phyloP scores from a whole-genome alignment of 1,140 invertebrate species.

The Drosophila obscura region DNA sequence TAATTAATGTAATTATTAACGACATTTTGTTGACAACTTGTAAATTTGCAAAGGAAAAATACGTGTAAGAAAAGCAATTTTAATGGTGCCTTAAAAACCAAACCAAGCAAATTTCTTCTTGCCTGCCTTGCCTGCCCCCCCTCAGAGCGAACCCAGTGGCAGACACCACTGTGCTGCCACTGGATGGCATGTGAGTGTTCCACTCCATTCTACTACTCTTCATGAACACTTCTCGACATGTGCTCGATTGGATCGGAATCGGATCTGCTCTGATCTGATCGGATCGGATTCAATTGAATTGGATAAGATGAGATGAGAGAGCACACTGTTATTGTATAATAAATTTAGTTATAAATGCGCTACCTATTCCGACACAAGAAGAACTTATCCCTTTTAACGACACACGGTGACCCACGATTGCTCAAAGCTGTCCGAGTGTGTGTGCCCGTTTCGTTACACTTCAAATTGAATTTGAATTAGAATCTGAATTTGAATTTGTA shows the following conservation, averaged over 20 bases:
- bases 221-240: constrained; percentile 15
- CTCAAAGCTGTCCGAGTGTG: constrained; percentile 69
- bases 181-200: constrained; percentile 68
- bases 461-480: constrained; percentile 11
- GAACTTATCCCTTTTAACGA: constrained; percentile 76
- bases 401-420: constrained; percentile 59
- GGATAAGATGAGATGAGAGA: too few species aligned
- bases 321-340: constrained; percentile 4
- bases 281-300: neutral
- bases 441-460: constrained; percentile 74
- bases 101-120: constrained; percentile 79
- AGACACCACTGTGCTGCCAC: constrained; percentile 1
- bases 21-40: constrained; percentile 78
- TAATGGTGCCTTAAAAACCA: constrained; percentile 84
- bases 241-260: constrained; percentile 1
- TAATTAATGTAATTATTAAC: constrained; percentile 63
- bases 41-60: constrained; percentile 83
- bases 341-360: constrained; percentile 35
- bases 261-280: constrained; percentile 11
- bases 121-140: constrained; percentile 50
- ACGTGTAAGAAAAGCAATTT: constrained; percentile 84
- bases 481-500: constrained; percentile 1
- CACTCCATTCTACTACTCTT: constrained; percentile 48
- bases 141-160: constrained; percentile 46
- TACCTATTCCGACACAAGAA: constrained; percentile 64